Conservation (phyloP, 2,113 vertebrate species). For the Pontoporia blainvillei region DNA sequence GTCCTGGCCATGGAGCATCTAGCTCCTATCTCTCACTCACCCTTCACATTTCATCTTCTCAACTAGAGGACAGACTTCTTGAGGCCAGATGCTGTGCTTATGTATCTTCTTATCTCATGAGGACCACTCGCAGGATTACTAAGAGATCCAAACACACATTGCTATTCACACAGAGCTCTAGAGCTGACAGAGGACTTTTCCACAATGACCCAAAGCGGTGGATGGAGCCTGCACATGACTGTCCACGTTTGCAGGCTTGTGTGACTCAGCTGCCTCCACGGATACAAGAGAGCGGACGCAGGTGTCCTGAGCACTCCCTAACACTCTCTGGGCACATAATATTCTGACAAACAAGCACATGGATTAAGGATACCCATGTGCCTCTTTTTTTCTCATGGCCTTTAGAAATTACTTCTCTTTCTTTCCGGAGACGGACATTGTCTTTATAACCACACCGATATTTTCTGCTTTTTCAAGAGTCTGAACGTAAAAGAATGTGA, state of each 20-base stretch:
- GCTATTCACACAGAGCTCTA: accelerated
- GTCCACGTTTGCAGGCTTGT: accelerated
- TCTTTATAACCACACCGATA: not conserved
- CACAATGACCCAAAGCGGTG: accelerated
- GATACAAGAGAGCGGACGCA: accelerated
- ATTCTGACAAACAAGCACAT: not conserved
- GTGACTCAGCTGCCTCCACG: not conserved
- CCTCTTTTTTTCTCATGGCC: not conserved
- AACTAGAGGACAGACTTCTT: accelerated
- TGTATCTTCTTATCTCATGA: not conserved
- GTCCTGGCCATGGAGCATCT: accelerated
- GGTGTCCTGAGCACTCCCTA: not conserved
- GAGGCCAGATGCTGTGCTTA: accelerated
- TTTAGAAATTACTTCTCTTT: not conserved
- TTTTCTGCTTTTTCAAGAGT: not conserved
- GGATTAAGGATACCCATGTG: accelerated
- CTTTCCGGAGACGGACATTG: not conserved
- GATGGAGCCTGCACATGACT: accelerated
- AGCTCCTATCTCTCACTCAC: too few relatives aligned
- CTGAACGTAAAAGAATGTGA: not conserved
- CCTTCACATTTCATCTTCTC: too few relatives aligned
- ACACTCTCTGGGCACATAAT: accelerated
- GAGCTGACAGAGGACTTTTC: not conserved
- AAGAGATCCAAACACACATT: accelerated
- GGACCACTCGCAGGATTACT: accelerated